Evolutionary conservation across 2,113 vertebrate genomes (phyloP).

Genomic region (Gobiocypris rarus): DNA sequence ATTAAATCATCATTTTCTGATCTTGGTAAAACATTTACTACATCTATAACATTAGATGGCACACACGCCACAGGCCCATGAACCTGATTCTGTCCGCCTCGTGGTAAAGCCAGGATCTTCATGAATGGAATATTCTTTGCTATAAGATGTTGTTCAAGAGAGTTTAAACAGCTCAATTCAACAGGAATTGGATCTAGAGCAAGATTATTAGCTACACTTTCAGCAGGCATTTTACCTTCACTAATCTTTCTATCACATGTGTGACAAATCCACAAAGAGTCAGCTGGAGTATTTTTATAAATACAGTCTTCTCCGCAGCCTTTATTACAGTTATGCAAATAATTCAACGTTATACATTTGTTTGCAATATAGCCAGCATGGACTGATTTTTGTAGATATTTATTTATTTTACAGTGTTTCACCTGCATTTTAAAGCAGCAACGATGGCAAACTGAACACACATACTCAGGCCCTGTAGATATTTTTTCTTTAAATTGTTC

Average conservation of each 20-base stretch:
- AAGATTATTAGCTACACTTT: conserved; percentile 36
- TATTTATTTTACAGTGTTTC: background rate
- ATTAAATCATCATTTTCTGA: too few relatives aligned
- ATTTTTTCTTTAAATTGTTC: conserved; percentile 35
- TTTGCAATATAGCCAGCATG: background rate
- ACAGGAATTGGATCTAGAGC: conserved; percentile 19
- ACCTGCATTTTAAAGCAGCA: conserved; percentile 20
- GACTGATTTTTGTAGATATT: conserved; percentile 7
- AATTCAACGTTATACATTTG: conserved; percentile 19
- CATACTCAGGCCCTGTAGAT: background rate
- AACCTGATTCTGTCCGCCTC: background rate
- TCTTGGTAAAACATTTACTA: too few relatives aligned
- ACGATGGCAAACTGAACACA: conserved; percentile 25
- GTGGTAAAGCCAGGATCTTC: conserved; percentile 26
- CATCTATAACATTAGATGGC: too few relatives aligned
- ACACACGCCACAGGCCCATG: too few relatives aligned
- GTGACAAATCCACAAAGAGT: conserved; percentile 25
- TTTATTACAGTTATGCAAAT: conserved; percentile 28
- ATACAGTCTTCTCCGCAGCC: background rate
- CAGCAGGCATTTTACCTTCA: conserved; percentile 25
- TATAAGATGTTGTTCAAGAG: conserved; percentile 47
- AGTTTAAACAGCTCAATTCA: conserved; percentile 35
- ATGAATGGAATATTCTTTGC: conserved; percentile 47
- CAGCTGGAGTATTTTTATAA: background rate
- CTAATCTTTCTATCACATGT: conserved; percentile 32